Conservation (phyloP, 2,113 vertebrate species). For the Perca schrenkii region DNA sequence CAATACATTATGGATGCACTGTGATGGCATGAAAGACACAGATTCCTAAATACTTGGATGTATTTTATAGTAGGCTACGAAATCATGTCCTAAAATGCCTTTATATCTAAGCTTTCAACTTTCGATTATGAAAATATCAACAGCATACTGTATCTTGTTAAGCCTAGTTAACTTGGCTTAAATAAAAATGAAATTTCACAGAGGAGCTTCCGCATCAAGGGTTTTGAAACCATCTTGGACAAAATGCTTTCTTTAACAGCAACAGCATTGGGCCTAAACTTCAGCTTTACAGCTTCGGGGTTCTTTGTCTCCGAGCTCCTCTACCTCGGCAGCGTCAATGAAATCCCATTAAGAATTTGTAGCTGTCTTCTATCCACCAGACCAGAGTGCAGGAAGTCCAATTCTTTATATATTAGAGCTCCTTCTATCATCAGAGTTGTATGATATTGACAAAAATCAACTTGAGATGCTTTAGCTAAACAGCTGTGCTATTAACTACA, state of each 20-base stretch:
- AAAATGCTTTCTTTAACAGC: not conserved
- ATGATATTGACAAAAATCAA: not conserved
- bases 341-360: slow-evolving; percentile 11
- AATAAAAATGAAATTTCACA: not conserved
- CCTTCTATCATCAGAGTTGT: not conserved
- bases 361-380: slow-evolving; percentile 4
- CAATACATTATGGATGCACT: slow-evolving; percentile 51
- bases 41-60: slow-evolving; percentile 35
- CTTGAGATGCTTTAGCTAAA: not conserved
- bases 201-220: not conserved
- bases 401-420: not conserved
- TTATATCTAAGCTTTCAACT: not conserved
- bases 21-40: slow-evolving; percentile 34
- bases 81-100: slow-evolving; percentile 3
- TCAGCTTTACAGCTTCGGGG: slow-evolving; percentile 11
- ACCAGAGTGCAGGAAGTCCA: not conserved
- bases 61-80: slow-evolving; percentile 9
- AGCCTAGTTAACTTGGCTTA: not conserved
- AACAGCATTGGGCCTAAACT: not conserved
- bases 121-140: not conserved
- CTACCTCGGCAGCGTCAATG: slow-evolving; percentile 14
- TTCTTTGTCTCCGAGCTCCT: slow-evolving; percentile 36
- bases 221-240: not conserved
- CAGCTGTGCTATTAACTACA: not conserved
- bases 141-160: not conserved